Evolutionary conservation across 2,797 vertebrate species (phyloP), one percentile per base, ranked within the genome.

Genomic region (Cercopithecus mitis): DNA sequence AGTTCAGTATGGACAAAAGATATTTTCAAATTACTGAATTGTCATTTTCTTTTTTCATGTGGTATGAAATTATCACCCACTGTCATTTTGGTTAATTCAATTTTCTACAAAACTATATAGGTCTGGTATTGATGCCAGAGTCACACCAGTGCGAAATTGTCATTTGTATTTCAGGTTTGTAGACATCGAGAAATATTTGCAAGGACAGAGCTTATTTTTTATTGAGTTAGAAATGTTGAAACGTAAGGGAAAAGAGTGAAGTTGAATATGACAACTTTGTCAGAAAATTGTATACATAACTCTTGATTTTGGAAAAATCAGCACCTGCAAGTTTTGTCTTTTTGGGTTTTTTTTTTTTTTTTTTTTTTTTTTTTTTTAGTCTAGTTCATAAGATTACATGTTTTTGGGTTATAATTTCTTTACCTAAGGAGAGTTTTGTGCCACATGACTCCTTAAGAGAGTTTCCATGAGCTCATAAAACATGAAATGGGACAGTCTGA

Each of bases 401-500:
- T 72, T 82, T 96, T 86, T 0, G 11, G 39, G 50, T 0, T 4
- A 8, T 89, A 84, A 82, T 98, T 98, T 97, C 94, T 92, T 98
- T 96, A 90, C 73, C 8, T 0, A 84, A 76, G 25, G 58, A 81
- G 55, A 91, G 64, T 58, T 70, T 50, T 67, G 5, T 47, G 11
- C 43, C 84, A 1, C 11, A 4, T 30, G 33, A 14, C 30, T 47
- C 41, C 52, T 39, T 52, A 33, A 87, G 73, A 41, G 72, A 25
- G 33, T 85, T 93, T 95, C 97, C 13, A 5, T 91, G 50, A 64
- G 81, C 93, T 98, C 33, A 0, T 95, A 96, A 97, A 96, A 96
- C 61, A 77, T 87, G 0, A 61, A 88, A 64, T 15, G 7, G 84
- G 70, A 15, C 13, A 94, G 73, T 93, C n/a, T 77, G 58, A 70